Conservation (phyloP, 64 coral and sea anemone genomes). For the Astreopora myriophthalma region DNA sequence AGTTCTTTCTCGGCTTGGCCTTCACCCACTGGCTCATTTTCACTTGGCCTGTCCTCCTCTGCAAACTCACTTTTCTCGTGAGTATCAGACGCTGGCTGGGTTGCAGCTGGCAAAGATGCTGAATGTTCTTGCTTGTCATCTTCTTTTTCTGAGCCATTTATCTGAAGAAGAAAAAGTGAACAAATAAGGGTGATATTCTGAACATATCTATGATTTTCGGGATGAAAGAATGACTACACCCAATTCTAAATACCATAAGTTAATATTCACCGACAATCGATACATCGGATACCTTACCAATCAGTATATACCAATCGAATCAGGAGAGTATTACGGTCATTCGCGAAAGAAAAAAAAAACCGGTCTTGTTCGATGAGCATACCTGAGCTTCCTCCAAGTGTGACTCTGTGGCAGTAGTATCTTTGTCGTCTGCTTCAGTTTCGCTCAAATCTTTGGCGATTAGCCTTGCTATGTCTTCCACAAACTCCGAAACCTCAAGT, state of each 20-base stretch:
- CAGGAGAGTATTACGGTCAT: no score
- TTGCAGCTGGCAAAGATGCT: not conserved
- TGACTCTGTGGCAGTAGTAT: not conserved
- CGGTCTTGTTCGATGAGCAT: not conserved
- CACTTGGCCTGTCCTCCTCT: not conserved
- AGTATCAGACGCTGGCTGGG: not conserved
- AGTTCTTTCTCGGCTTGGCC: not conserved
- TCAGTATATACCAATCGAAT: no score
- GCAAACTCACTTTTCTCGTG: not conserved
- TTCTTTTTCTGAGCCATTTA: not conserved
- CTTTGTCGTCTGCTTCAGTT: not conserved
- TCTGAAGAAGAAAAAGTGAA: not conserved
- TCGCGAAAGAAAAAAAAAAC: no score
- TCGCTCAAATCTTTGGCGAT: not conserved
- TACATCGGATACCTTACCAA: no score
- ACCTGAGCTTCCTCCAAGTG: not conserved
- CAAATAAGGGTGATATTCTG: no score
- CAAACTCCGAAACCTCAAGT: slow-evolving; percentile 6
- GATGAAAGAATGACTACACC: no score
- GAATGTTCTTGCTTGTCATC: not conserved
- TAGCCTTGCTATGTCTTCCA: slow-evolving; percentile 15
- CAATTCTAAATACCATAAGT: no score
- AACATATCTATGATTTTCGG: no score
- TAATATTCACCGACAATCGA: no score
- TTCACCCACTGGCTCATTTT: not conserved